These are phyloP conservation scores for Macrobrachium nipponense DNA, from an alignment of 1,140 invertebrate species.

Conservation along the genomic window DNA sequence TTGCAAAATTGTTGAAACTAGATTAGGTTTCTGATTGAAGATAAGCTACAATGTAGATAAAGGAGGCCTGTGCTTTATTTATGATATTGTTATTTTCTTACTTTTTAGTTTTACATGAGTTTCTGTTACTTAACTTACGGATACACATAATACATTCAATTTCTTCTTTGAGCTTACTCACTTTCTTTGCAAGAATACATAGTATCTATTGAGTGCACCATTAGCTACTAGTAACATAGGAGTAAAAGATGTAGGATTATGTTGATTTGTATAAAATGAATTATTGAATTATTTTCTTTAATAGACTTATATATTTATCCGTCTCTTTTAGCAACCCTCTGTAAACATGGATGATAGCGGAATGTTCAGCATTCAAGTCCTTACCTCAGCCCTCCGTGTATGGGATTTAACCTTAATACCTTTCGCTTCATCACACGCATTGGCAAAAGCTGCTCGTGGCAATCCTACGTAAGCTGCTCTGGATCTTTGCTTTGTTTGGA, in stretches of 20 bases:
- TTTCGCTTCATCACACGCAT: slow-evolving; percentile 77
- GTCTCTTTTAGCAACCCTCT: slow-evolving; percentile 78
- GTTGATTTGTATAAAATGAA: background rate
- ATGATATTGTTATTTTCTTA: too few relatives aligned
- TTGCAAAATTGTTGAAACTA: too few relatives aligned
- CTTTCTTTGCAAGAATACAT: too few relatives aligned
- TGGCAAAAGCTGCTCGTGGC: slow-evolving; percentile 74
- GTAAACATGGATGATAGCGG: slow-evolving; percentile 89
- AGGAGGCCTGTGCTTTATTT: too few relatives aligned
- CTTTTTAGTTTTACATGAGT: too few relatives aligned
- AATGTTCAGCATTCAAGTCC: slow-evolving; percentile 89
- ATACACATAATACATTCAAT: too few relatives aligned
- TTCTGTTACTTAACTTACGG: too few relatives aligned
- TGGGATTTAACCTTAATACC: slow-evolving; percentile 82
- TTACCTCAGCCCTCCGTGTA: slow-evolving; percentile 76
- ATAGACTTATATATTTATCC: slow-evolving; percentile 56
- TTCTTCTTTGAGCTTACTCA: too few relatives aligned
- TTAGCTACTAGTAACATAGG: too few relatives aligned
- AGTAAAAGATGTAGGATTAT: background rate
- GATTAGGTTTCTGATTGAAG: too few relatives aligned
- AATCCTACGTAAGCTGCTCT: slow-evolving; percentile 76
- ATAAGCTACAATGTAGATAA: too few relatives aligned
- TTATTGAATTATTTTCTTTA: background rate
- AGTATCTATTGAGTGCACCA: too few relatives aligned
- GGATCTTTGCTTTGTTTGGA: background rate